Evolutionary conservation across 2,888 invertebrate species (phyloP), one percentile per base, ranked within the genome.

Genomic region (Ptilodon capucinus): DNA sequence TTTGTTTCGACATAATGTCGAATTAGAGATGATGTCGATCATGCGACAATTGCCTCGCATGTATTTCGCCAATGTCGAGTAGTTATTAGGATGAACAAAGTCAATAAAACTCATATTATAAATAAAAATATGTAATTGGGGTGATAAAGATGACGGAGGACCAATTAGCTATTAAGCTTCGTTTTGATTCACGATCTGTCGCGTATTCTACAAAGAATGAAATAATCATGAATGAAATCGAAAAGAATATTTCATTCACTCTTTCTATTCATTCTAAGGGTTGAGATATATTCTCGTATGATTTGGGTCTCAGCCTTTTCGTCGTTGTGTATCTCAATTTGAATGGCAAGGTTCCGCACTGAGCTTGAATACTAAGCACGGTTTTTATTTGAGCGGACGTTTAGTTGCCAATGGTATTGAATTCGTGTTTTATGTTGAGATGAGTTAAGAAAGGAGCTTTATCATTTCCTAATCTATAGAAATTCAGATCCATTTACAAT

Each of bases 351-450:
- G 65, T 58, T 60, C 56, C 60, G 64, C 50, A 68, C 75, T 60
- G 58, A 64, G 62, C 68, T 68, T 71, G 78, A 75, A 79, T 79
- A 71, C 71, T 71, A 74, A 76, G 68, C 65, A 50, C 32, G 58
- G 58, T 68, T 57, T 64, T 55, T 57, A 61, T 54, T 48, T 23
- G 36, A 42, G 42, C 44, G 40, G 13, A 36, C 18, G 18, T 9
- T 32, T 4, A 11, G 28, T 32, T 32, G 19, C 19, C 38, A 38
- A 19, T 19, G 16, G 19, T 13, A 19, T 38, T 19, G 11, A 2
- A 19, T 5, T 8, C 6, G 7, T n/a, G 19, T 38, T 35, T 35
- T 35, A 35, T 19, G 38, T 18, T 38, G n/a, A 38, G 5, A 38
- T n/a, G n/a, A n/a, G n/a, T n/a, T n/a, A n/a, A n/a, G n/a, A n/a